Percentiles rank a stretch among this genome's conserved stretches.
phyloP scores from a whole-genome alignment of 2,113 vertebrate species.

The Noctilio leporinus region DNA sequence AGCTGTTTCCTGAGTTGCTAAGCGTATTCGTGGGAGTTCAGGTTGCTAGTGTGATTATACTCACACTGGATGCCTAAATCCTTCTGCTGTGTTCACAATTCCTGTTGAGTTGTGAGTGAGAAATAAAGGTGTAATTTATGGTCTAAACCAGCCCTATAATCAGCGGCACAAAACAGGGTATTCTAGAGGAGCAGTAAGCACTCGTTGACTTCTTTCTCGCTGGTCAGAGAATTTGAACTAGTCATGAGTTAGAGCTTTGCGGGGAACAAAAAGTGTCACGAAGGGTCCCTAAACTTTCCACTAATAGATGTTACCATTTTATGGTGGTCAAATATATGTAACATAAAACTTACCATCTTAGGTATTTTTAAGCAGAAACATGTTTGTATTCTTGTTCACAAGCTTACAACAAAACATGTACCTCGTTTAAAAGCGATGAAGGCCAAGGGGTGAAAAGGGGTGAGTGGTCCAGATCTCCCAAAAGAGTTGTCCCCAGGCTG shows the following conservation, averaged over 20 bases:
- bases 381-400: background rate
- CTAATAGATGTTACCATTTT: background rate
- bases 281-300: background rate
- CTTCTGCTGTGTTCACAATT: background rate
- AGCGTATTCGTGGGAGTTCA: background rate
- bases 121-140: constrained; percentile 35
- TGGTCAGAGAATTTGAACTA: background rate
- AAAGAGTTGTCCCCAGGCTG: background rate
- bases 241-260: background rate
- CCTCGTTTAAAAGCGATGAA: background rate
- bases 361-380: background rate
- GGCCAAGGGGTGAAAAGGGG: background rate
- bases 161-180: background rate
- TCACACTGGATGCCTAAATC: background rate
- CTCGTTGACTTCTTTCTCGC: background rate
- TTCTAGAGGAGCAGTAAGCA: background rate
- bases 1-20: background rate
- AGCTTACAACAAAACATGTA: background rate
- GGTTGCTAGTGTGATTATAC: background rate
- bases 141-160: background rate
- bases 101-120: constrained; percentile 14
- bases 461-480: background rate
- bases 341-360: background rate
- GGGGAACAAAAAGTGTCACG: background rate
- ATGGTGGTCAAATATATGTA: background rate